Evolutionary conservation across 2,888 invertebrate species (phyloP), one percentile per base, ranked within the genome.

Genomic region (Podotricha telesiphe): DNA sequence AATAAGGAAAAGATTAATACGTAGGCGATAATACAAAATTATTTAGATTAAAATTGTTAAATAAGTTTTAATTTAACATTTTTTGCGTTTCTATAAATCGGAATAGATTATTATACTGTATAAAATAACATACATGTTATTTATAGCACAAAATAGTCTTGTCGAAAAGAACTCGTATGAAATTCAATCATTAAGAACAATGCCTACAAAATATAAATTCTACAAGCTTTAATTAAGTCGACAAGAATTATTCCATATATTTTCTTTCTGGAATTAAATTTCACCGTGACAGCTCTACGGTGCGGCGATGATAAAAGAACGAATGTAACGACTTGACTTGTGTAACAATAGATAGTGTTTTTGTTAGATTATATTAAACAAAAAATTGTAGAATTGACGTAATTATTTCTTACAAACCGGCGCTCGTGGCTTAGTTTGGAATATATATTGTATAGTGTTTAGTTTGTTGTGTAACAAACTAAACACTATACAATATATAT

Each of bases 171-270:
- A n/a, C 20, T 42, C 11, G 22, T 42, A 59, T 4, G 20, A 45
- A 11, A 59, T 45, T 59, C 42, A 45, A 20, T 59, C 40, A 59
- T 59, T 59, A 59, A 59, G 42, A 59, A 59, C 22, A 59, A 42
- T 22, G n/a, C 58, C 42, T 59, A 42, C 42, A 59, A 59, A 58
- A 42, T 42, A 59, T 59, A 59, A 59, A 59, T 59, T 22, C 42
- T 22, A 22, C n/a, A 42, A 53, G 42, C 51, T 40, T 53, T 64
- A 59, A 64, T 53, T 64, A 64, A 64, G 64, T 53, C 64, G 42
- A 64, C 64, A 53, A 64, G 64, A 42, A 64, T 51, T 22, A 53
- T 65, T 65, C n/a, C 65, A 55, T 20, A 65, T 45, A 55, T 65
- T 51, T 50, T 65, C 55, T 55, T 55, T 55, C 47, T 40, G 56